phyloP scores from a whole-genome alignment of 2,797 vertebrate species.

The Halcyon leucocephala region DNA sequence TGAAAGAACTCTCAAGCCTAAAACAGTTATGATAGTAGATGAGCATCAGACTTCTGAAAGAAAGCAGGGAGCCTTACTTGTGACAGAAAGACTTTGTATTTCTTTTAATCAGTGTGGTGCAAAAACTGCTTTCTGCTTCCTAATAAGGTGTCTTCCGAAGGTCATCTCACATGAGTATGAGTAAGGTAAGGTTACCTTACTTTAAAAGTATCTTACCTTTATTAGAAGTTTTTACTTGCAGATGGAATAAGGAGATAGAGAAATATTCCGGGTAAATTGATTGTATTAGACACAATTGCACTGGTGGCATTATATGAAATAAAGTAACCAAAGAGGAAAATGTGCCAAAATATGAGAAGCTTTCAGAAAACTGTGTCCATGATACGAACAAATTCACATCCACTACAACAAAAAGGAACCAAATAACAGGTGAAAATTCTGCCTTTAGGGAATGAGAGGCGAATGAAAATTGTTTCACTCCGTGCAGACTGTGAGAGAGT shows the following conservation, averaged over 20 bases:
- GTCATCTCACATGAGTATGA: background rate
- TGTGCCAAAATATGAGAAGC: background rate
- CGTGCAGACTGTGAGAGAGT: background rate
- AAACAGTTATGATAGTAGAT: background rate
- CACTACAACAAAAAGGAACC: background rate
- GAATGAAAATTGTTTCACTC: background rate
- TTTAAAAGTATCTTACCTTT: background rate
- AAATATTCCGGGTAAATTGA: background rate
- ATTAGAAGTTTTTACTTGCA: background rate
- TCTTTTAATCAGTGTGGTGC: background rate
- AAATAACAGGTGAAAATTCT: slow-evolving; percentile 13
- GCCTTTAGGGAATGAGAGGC: background rate
- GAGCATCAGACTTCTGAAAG: background rate
- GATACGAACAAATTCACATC: background rate
- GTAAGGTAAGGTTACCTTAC: background rate
- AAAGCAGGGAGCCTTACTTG: background rate
- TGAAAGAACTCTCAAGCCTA: background rate
- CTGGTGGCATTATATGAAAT: background rate
- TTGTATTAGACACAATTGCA: background rate
- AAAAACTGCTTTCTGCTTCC: background rate
- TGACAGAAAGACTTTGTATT: background rate
- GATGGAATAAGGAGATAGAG: background rate
- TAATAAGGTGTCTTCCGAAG: background rate
- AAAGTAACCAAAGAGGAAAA: background rate
- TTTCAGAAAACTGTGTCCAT: background rate